These are phyloP conservation scores for Engystomops pustulosus DNA, from an alignment of 2,113 vertebrate species.

Conservation along the genomic window DNA sequence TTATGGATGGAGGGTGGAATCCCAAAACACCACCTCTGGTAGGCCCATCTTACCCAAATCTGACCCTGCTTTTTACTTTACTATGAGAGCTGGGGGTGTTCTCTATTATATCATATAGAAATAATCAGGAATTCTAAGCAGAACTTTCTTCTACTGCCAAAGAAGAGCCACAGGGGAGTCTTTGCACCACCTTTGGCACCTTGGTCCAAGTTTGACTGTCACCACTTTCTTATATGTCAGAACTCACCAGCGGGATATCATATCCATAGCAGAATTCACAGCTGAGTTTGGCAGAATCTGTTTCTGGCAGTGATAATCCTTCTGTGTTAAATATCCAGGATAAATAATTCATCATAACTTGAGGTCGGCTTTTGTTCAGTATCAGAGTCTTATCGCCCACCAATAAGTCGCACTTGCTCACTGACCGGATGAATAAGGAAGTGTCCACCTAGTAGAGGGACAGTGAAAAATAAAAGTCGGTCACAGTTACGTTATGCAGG, in stretches of 20 bases:
- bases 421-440: background rate
- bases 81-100: too few relatives aligned
- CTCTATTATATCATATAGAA: background rate
- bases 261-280: slow-evolving; percentile 28
- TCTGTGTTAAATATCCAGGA: slow-evolving; percentile 23
- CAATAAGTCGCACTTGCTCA: slow-evolving; percentile 57
- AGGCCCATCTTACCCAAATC: too few relatives aligned
- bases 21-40: too few relatives aligned
- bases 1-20: too few relatives aligned
- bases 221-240: background rate
- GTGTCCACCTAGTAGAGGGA: background rate
- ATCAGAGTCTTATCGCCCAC: background rate
- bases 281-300: slow-evolving; percentile 9
- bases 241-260: background rate
- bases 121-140: background rate
- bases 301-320: background rate
- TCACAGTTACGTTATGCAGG: too few relatives aligned
- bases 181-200: too few relatives aligned
- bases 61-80: too few relatives aligned
- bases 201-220: too few relatives aligned
- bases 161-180: too few relatives aligned
- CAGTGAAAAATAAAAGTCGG: too few relatives aligned
- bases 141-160: too few relatives aligned
- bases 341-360: background rate
- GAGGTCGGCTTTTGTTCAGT: background rate